Conservation (phyloP, 1,140 invertebrate genomes). For the Drosophila sturtevanti region DNA sequence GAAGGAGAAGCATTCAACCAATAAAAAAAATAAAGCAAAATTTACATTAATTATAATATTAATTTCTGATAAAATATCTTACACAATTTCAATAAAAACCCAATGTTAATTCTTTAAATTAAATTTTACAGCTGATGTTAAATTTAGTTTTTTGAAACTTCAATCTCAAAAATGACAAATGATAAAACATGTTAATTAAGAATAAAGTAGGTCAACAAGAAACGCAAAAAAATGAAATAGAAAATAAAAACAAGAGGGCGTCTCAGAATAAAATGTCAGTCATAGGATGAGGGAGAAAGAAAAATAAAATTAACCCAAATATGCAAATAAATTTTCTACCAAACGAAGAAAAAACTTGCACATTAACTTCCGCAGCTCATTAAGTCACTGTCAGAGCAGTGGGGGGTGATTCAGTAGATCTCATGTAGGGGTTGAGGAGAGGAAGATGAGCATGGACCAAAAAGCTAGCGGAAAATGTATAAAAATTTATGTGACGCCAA, state of each 20-base stretch:
- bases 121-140: too few species aligned
- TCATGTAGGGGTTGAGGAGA: not conserved
- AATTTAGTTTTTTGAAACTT: not conserved
- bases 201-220: slow-evolving; percentile 33
- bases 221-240: not conserved
- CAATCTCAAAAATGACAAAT: slow-evolving; percentile 21
- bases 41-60: too few species aligned
- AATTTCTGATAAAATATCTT: too few species aligned
- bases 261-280: slow-evolving; percentile 49
- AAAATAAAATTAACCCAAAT: slow-evolving; percentile 73
- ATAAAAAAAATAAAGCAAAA: too few species aligned
- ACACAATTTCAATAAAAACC: too few species aligned
- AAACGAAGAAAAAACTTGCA: slow-evolving; percentile 61
- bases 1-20: too few species aligned
- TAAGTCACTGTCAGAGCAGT: slow-evolving; percentile 68
- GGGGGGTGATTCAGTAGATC: too few species aligned
- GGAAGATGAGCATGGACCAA: slow-evolving; percentile 14
- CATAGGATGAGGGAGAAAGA: slow-evolving; percentile 28
- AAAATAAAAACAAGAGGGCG: slow-evolving; percentile 11
- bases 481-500: slow-evolving; percentile 78
- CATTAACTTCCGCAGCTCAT: slow-evolving; percentile 80
- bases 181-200: slow-evolving; percentile 51
- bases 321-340: slow-evolving; percentile 73
- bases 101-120: too few species aligned
- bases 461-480: slow-evolving; percentile 57